Conservation (phyloP, 2,113 vertebrate species). For the Chiloscyllium plagiosum region DNA sequence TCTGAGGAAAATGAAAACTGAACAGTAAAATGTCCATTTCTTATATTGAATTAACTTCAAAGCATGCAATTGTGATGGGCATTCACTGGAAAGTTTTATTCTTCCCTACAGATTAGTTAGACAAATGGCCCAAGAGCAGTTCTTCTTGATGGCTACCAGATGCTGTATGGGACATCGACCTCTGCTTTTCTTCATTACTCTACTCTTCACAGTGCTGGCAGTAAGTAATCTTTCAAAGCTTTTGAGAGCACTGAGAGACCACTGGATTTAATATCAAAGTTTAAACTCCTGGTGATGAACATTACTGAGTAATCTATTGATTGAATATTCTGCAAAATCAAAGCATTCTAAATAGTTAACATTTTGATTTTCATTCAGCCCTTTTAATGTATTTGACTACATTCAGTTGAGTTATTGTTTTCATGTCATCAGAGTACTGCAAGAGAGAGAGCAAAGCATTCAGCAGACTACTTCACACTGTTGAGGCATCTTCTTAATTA, state of each 20-base stretch:
- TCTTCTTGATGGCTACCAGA: slow-evolving; percentile 97
- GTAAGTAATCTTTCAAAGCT: slow-evolving; percentile 55
- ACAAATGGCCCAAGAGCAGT: slow-evolving; percentile 97
- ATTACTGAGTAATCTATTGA: neutral
- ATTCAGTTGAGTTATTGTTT: neutral
- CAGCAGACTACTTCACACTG: slow-evolving; percentile 93
- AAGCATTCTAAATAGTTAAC: neutral
- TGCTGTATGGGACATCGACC: slow-evolving; percentile 98
- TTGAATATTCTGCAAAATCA: neutral
- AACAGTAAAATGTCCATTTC: neutral
- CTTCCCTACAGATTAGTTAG: slow-evolving; percentile 76
- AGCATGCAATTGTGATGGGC: neutral
- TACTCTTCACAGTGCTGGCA: slow-evolving; percentile 94
- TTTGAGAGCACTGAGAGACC: neutral
- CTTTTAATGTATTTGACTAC: neutral
- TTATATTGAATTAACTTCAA: neutral
- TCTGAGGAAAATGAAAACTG: neutral
- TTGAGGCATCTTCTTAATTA: slow-evolving; percentile 94
- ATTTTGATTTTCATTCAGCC: neutral
- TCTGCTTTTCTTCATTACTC: slow-evolving; percentile 95
- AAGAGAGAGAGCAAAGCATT: slow-evolving; percentile 91
- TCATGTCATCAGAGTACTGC: slow-evolving; percentile 79
- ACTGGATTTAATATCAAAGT: neutral
- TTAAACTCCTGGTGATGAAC: neutral
- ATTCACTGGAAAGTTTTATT: slow-evolving; percentile 13